These are phyloP conservation scores for Pachypanchax playfairii DNA, from an alignment of 2,113 vertebrate genomes.

Conservation along the genomic window DNA sequence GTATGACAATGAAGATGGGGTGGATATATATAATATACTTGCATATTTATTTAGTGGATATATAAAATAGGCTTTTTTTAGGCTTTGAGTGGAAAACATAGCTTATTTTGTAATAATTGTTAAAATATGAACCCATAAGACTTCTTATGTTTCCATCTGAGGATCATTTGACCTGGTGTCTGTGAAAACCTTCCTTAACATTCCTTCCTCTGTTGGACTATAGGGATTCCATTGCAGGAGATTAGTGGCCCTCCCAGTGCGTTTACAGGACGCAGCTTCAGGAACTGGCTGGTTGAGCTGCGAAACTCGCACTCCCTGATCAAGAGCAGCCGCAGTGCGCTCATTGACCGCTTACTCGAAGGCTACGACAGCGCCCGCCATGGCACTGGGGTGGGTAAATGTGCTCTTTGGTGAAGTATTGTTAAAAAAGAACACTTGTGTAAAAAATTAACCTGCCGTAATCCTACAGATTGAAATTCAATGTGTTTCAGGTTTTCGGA, in stretches of 20 bases:
- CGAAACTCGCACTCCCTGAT: slow-evolving; percentile 86
- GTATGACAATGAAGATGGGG: too few relatives aligned
- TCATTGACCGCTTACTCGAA: slow-evolving; percentile 89
- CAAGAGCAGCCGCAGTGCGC: slow-evolving; percentile 85
- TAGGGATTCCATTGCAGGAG: slow-evolving; percentile 86
- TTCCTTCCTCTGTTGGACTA: slow-evolving; percentile 12
- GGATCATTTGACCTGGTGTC: too few relatives aligned
- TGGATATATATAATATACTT: too few relatives aligned
- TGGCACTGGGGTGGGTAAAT: slow-evolving; percentile 86
- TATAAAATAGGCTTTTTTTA: too few relatives aligned
- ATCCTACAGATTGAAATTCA: not conserved
- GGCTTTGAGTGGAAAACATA: too few relatives aligned
- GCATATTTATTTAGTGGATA: too few relatives aligned
- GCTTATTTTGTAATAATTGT: too few relatives aligned
- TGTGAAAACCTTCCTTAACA: too few relatives aligned
- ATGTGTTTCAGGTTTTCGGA: slow-evolving; percentile 85
- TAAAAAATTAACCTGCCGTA: not conserved
- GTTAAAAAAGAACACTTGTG: not conserved
- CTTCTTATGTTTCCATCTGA: too few relatives aligned
- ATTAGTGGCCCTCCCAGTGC: slow-evolving; percentile 84
- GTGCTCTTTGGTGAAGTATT: not conserved
- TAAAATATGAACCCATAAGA: too few relatives aligned
- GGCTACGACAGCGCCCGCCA: slow-evolving; percentile 92
- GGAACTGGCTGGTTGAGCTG: slow-evolving; percentile 88
- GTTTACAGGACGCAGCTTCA: slow-evolving; percentile 89